These are phyloP conservation scores for Agrochola lota DNA, from an alignment of 2,888 invertebrate genomes.

Conservation along the genomic window DNA sequence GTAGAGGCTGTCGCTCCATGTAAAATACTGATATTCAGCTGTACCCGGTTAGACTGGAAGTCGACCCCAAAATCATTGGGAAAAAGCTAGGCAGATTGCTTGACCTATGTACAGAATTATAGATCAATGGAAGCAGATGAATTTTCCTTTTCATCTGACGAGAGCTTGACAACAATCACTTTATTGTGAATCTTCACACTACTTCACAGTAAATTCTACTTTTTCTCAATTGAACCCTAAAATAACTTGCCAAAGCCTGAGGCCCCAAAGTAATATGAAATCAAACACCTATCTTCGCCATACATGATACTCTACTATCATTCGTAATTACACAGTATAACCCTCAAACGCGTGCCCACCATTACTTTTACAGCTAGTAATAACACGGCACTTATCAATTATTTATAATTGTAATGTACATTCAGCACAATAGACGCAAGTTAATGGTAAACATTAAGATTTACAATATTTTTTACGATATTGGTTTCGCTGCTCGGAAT, in stretches of 20 bases:
- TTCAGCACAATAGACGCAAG: conserved; percentile 62
- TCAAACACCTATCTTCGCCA: conserved; percentile 66
- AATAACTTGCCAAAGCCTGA: conserved; percentile 43
- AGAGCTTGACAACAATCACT: background rate
- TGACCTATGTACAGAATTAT: background rate
- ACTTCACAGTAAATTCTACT: background rate
- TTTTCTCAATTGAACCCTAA: conserved; percentile 46
- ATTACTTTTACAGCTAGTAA: conserved; percentile 82
- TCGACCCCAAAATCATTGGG: too few relatives aligned
- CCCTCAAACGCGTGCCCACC: conserved; percentile 76
- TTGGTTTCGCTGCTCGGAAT: conserved; percentile 41
- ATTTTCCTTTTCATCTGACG: background rate
- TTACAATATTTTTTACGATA: conserved; percentile 64
- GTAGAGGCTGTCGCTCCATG: too few relatives aligned
- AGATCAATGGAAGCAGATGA: background rate
- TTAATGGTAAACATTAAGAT: conserved; percentile 64
- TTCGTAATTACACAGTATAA: conserved; percentile 68
- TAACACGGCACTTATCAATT: conserved; percentile 76
- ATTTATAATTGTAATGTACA: conserved; percentile 69
- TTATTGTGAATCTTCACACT: background rate
- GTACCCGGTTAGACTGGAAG: too few relatives aligned
- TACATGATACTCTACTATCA: conserved; percentile 63
- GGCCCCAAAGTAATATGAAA: conserved; percentile 62
- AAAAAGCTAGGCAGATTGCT: too few relatives aligned
- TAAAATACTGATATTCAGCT: too few relatives aligned